Evolutionary conservation across 30 jellyfish, hydroid and myxozoan species (phyloP).

Genomic region (Cassiopea andromeda): DNA sequence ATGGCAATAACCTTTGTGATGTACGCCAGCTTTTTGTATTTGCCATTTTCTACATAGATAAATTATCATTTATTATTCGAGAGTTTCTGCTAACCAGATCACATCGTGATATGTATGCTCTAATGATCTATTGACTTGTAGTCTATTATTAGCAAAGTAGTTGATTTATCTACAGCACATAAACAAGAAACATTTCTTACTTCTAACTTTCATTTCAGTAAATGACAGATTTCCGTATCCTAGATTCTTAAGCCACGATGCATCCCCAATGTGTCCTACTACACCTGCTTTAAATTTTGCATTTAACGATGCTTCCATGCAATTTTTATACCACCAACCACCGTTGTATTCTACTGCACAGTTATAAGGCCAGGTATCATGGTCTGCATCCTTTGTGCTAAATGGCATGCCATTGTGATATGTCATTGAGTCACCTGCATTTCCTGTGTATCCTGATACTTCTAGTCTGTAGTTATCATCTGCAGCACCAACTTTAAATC

Average conservation of each 20-base stretch:
- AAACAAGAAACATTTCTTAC: not conserved
- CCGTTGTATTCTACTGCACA: constrained; percentile 8
- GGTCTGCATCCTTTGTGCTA: constrained; percentile 25
- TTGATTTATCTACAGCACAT: not conserved
- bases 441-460: constrained; percentile 18
- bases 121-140: no score
- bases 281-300: not conserved
- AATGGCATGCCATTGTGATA: constrained; percentile 1
- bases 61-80: no score
- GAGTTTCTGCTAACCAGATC: no score
- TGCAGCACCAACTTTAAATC: constrained; percentile 1
- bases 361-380: not conserved
- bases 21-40: no score
- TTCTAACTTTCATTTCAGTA: constrained; percentile 43
- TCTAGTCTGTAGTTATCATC: not conserved
- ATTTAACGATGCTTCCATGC: constrained; percentile 3
- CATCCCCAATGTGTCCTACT: not conserved
- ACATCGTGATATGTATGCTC: no score
- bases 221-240: not conserved
- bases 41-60: no score
- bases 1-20: no score
- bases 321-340: constrained; percentile 36
- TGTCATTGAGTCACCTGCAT: constrained; percentile 21
- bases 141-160: no score
- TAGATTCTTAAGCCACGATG: not conserved